These are phyloP conservation scores for Dipodomys ordii DNA, from an alignment of 2,113 vertebrate species.

Conservation along the genomic window DNA sequence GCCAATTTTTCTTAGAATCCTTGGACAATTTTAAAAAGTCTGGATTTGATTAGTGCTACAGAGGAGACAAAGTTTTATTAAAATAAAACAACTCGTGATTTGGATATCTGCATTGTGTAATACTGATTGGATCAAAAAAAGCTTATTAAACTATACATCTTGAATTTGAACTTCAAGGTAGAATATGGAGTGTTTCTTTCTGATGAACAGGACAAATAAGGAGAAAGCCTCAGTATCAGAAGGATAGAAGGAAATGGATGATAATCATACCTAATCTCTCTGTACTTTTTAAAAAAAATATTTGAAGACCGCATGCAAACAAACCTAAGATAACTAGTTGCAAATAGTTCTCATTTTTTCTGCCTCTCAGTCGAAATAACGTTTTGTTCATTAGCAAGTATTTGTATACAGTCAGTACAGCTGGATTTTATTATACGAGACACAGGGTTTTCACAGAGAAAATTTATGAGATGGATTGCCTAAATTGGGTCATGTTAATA, in stretches of 20 bases:
- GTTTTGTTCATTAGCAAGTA: slow-evolving; percentile 10
- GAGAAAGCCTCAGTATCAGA: not conserved
- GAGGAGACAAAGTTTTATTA: not conserved
- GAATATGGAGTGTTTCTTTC: not conserved
- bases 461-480: not conserved
- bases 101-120: not conserved
- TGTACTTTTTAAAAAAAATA: not conserved
- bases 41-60: not conserved
- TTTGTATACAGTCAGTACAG: not conserved
- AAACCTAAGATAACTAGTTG: not conserved
- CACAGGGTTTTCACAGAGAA: not conserved
- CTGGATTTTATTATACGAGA: not conserved
- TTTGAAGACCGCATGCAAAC: not conserved
- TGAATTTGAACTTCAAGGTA: not conserved
- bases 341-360: not conserved
- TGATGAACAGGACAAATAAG: not conserved
- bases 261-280: not conserved
- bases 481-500: not conserved
- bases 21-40: not conserved
- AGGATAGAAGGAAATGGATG: not conserved
- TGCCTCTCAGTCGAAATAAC: not conserved
- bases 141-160: not conserved
- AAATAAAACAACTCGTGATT: not conserved
- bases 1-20: not conserved
- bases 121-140: not conserved